Conservation (phyloP, 2,888 invertebrate genomes). For the Nephrocerus scutellatus region DNA sequence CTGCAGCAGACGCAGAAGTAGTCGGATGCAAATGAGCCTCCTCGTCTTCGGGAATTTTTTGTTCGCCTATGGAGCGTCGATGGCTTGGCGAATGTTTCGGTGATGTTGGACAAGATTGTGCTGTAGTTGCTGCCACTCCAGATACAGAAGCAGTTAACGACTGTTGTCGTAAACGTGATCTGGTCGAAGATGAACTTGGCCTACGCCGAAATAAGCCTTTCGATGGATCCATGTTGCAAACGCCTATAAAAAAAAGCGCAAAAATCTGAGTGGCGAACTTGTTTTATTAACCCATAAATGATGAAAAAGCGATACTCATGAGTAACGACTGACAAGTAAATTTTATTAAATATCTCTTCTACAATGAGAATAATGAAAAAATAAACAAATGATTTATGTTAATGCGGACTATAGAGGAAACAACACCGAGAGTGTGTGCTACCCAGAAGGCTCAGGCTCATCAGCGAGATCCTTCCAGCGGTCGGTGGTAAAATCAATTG, state of each 20-base stretch:
- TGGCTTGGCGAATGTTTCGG: constrained; percentile 43
- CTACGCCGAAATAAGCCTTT: constrained; percentile 47
- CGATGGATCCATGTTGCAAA: constrained; percentile 45
- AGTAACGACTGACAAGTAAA: too few species aligned
- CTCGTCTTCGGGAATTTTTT: constrained; percentile 43
- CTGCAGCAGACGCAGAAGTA: constrained; percentile 12
- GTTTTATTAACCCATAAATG: too few species aligned
- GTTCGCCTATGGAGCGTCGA: constrained; percentile 41
- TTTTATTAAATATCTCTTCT: too few species aligned
- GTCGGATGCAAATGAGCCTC: constrained; percentile 28
- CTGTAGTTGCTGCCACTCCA: constrained; percentile 30
- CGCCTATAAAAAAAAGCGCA: constrained; percentile 28
- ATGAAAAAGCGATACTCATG: too few species aligned
- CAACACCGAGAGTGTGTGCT: too few species aligned
- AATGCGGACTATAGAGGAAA: too few species aligned
- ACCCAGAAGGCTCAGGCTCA: too few species aligned
- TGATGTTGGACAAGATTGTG: constrained; percentile 47
- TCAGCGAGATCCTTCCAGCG: constrained; percentile 26
- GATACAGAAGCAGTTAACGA: constrained; percentile 24
- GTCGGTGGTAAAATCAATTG: constrained; percentile 26
- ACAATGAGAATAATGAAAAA: too few species aligned
- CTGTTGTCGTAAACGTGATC: constrained; percentile 39
- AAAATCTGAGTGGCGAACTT: too few species aligned
- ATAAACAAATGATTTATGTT: too few species aligned
- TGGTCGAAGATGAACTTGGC: constrained; percentile 42